A percentile compares a stretch with the other conserved stretches of the same genome.
phyloP scores from a whole-genome alignment of 1,140 invertebrate genomes.

The Rhagoletis zephyria region DNA sequence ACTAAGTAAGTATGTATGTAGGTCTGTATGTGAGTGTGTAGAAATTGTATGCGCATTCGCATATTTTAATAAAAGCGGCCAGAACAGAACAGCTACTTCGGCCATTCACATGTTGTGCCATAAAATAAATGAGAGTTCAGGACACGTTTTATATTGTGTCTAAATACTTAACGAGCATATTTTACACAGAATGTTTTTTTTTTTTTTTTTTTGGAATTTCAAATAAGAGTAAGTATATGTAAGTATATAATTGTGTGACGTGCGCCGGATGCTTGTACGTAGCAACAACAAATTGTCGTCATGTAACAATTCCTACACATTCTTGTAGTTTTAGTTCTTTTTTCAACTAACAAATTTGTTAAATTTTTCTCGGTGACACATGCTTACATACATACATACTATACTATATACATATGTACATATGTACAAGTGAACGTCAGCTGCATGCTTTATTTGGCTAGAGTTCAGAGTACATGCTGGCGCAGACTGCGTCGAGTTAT shows the following conservation, averaged over 20 bases:
- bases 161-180: constrained; percentile 51
- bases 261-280: constrained; percentile 24
- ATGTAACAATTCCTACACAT: constrained; percentile 33
- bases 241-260: not conserved
- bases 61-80: not conserved
- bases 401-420: not conserved
- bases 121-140: constrained; percentile 35
- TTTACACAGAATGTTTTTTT: not conserved
- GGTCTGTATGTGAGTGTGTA: too few species aligned
- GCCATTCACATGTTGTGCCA: constrained; percentile 31
- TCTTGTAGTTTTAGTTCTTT: constrained; percentile 19
- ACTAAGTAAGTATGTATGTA: not conserved
- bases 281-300: constrained; percentile 33
- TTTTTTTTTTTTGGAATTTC: not conserved
- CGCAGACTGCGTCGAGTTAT: constrained; percentile 17
- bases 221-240: too few species aligned
- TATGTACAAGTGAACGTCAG: not conserved
- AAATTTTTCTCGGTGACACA: not conserved
- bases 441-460: not conserved
- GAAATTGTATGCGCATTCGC: not conserved
- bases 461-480: not conserved
- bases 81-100: not conserved
- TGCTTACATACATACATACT: not conserved
- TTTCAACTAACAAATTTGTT: constrained; percentile 34
- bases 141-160: constrained; percentile 35